Evolutionary conservation across 2,888 invertebrate species (phyloP), one percentile per base, ranked within the genome.

Genomic region (Parnassius orleans): DNA sequence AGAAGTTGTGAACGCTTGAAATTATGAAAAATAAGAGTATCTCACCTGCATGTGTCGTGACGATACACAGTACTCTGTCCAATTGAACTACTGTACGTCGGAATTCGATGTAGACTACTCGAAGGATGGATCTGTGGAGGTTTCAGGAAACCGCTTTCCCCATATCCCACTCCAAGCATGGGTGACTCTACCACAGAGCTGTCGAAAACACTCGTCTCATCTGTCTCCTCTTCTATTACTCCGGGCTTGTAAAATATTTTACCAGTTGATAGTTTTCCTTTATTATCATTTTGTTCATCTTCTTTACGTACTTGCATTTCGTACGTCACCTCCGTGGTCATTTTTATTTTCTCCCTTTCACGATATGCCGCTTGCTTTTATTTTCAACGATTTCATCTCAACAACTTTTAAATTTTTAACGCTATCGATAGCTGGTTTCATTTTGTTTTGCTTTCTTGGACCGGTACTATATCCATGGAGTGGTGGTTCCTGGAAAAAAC

Each of bases 21-120:
- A 43, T 43, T 1, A 11, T 10, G 43, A 43, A 43, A 15, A 44
- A 53, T 33, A 46, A 51, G 56, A 15, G 42, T 3, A 44, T 51
- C 69, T 73, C 70, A 93, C 93, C 93, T 93, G 84, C 92, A 92
- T 65, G 92, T 93, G 69, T 93, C 93, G 69, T 90, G 92, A 46
- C 93, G 83, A 66, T 90, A 92, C 1, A 90, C 74, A 50, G 93
- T 92, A 61, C 93, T 93, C 53, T 91, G 92, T 51, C 92, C 93
- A 69, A 93, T 93, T 10, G 93, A 93, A 72, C 93, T 93, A 80
- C 93, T 92, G 61, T 93, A 93, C 1, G 93, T 93, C 11, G 92
- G 93, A 77, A 93, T 92, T 65, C 93, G 87, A 63, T 93, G 92
- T 3, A 93, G 87, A 66, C 93, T 93, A 64, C 84, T 79, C 0